Evolutionary conservation across 2,888 invertebrate genomes (phyloP).

Genomic region (Tuberolachnus salignus): DNA sequence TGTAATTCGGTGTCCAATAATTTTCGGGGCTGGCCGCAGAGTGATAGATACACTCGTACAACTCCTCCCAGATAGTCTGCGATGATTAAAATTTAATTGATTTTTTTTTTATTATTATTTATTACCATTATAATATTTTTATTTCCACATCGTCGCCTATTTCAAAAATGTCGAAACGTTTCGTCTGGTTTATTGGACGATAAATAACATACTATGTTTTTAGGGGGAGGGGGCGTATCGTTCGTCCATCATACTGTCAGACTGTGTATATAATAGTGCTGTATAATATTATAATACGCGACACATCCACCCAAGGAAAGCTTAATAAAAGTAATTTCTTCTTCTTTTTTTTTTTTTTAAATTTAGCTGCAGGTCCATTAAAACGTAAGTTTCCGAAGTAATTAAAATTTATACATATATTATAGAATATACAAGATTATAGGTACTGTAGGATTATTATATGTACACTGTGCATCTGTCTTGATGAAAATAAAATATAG

Average conservation of each 20-base stretch:
- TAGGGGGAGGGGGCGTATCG: constrained; percentile 23
- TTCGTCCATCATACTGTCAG: constrained; percentile 32
- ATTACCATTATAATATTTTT: constrained; percentile 33
- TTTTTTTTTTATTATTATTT: constrained; percentile 38
- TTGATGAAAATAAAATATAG: neutral
- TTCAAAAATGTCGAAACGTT: constrained; percentile 48
- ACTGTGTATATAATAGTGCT: neutral
- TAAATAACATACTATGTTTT: constrained; percentile 45
- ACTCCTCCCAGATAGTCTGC: constrained; percentile 41
- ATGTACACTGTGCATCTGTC: no score
- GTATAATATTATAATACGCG: constrained; percentile 1
- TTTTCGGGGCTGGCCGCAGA: constrained; percentile 37
- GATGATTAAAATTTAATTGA: constrained; percentile 53
- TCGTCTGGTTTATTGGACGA: constrained; percentile 47
- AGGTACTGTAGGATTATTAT: no score
- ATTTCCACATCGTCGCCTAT: constrained; percentile 34
- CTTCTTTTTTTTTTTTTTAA: no score
- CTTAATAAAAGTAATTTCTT: neutral
- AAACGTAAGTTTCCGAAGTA: constrained; percentile 5
- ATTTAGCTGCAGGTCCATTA: neutral
- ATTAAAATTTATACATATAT: constrained; percentile 29
- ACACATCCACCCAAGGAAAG: neutral
- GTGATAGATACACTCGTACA: constrained; percentile 38
- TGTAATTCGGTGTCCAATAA: constrained; percentile 52
- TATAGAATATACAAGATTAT: constrained; percentile 1